Evolutionary conservation across 2,797 vertebrate species (phyloP).

Genomic region (Myotis planiceps): DNA sequence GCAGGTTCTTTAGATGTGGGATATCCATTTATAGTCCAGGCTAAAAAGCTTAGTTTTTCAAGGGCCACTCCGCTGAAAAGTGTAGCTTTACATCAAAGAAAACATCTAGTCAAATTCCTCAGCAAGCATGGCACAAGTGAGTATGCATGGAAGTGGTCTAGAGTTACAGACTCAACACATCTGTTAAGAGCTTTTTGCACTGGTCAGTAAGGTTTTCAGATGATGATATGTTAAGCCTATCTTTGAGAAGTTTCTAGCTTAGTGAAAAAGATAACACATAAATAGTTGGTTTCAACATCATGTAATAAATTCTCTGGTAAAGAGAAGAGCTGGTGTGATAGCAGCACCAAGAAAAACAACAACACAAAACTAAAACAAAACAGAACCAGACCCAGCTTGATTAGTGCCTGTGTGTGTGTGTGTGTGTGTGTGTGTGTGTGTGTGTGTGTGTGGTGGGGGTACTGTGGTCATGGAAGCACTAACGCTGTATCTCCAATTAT

Average conservation of each 20-base stretch:
- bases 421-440: neutral
- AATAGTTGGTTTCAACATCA: slow-evolving; percentile 62
- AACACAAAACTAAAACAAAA: neutral
- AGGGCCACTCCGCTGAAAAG: neutral
- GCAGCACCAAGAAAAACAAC: neutral
- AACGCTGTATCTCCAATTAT: neutral
- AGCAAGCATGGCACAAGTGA: neutral
- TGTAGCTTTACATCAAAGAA: neutral
- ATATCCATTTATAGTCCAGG: neutral
- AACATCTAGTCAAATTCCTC: neutral
- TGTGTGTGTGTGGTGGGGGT: neutral
- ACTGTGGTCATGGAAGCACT: neutral
- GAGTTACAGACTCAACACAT: neutral
- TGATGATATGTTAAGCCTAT: neutral
- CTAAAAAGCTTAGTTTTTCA: neutral
- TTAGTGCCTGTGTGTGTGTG: neutral
- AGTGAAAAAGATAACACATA: neutral
- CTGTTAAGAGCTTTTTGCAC: neutral
- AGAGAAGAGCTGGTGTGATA: neutral
- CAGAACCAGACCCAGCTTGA: neutral
- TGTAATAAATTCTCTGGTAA: slow-evolving; percentile 27
- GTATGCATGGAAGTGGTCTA: neutral
- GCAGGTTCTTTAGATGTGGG: neutral
- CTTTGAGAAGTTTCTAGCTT: neutral
- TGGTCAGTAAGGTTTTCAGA: neutral